Conservation (phyloP, 2,113 vertebrate species). For the Tapirus terrestris region DNA sequence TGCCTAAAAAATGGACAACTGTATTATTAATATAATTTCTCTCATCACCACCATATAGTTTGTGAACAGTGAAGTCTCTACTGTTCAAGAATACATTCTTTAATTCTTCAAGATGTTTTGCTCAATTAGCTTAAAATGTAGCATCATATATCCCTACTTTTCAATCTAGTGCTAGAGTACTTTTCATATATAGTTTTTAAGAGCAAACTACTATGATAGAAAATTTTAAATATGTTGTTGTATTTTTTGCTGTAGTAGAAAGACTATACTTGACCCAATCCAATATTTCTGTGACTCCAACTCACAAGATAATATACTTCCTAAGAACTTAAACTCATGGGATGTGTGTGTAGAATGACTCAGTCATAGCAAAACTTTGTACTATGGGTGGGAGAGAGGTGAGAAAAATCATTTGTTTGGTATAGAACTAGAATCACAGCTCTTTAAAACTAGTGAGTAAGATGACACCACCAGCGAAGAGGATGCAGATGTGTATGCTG, state of each 20-base stretch:
- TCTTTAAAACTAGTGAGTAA: conserved; percentile 29
- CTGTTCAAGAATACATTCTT: not conserved
- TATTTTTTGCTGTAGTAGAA: not conserved
- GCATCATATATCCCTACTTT: not conserved
- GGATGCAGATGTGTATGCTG: not conserved
- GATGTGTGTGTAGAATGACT: not conserved
- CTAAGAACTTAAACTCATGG: not conserved
- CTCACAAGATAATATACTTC: not conserved
- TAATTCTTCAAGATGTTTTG: not conserved
- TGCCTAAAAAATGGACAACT: not conserved
- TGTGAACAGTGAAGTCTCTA: not conserved
- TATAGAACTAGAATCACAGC: not conserved
- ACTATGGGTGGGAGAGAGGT: not conserved
- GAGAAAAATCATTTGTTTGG: conserved; percentile 26
- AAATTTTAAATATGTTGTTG: not conserved
- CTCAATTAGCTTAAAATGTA: conserved; percentile 10
- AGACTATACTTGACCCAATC: not conserved
- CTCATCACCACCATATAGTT: not conserved
- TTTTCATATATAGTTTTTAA: not conserved
- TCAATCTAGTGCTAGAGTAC: not conserved
- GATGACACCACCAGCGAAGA: not conserved
- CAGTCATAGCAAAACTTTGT: conserved; percentile 1
- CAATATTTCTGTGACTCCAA: not conserved
- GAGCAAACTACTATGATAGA: not conserved
- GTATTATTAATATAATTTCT: not conserved